phyloP scores from a whole-genome alignment of 2,797 vertebrate genomes.

The Acrocephalus scirpaceus region DNA sequence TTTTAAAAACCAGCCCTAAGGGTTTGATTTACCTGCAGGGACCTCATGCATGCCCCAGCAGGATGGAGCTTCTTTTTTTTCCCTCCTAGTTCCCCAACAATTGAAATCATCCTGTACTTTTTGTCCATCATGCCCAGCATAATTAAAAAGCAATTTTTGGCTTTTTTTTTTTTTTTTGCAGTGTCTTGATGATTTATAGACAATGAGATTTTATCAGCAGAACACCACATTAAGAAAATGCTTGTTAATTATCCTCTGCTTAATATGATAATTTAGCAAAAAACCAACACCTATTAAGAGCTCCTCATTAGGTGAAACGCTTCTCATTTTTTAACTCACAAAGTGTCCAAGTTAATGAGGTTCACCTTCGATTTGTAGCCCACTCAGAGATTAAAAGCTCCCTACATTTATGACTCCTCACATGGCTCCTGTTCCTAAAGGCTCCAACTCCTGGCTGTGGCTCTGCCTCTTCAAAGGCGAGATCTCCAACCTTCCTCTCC shows the following conservation, averaged over 20 bases:
- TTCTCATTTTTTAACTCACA: constrained; percentile 70
- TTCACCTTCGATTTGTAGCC: constrained; percentile 67
- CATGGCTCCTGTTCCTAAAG: background rate
- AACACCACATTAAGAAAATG: constrained; percentile 70
- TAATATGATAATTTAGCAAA: constrained; percentile 81
- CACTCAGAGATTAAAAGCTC: constrained; percentile 31
- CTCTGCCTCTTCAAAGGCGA: background rate
- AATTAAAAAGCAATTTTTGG: constrained; percentile 61
- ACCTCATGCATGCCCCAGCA: background rate
- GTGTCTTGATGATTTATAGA: constrained; percentile 73
- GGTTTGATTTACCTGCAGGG: background rate
- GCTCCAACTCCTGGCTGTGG: background rate
- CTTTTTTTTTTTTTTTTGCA: background rate
- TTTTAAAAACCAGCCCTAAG: background rate
- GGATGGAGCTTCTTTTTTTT: background rate
- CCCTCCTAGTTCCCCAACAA: background rate
- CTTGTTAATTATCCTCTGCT: constrained; percentile 79
- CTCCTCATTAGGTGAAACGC: constrained; percentile 74
- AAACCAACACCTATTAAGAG: constrained; percentile 78
- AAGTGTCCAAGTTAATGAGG: constrained; percentile 67
- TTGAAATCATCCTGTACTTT: background rate
- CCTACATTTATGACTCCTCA: background rate
- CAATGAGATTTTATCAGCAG: constrained; percentile 69
- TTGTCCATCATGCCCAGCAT: background rate
- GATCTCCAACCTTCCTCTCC: background rate